These are phyloP conservation scores for Ichneumon xanthorius DNA, from an alignment of 2,888 invertebrate species.

Conservation along the genomic window DNA sequence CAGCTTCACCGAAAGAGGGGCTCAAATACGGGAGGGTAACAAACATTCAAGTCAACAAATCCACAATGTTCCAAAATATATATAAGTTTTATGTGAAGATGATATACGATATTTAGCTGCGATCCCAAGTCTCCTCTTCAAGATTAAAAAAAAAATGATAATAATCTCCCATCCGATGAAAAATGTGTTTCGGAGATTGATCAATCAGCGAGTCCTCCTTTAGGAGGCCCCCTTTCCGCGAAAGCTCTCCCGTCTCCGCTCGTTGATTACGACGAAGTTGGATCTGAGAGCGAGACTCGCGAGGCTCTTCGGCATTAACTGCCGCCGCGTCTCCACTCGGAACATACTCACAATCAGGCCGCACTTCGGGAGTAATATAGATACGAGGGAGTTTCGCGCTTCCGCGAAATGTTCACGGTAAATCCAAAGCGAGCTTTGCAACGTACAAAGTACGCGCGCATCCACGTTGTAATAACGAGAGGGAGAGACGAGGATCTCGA, in stretches of 20 bases:
- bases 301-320: slow-evolving; percentile 28
- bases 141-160: neutral
- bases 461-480: neutral
- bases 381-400: slow-evolving; percentile 2
- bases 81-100: no score
- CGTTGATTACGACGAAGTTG: slow-evolving; percentile 38
- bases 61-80: no score
- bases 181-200: neutral
- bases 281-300: neutral
- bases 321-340: slow-evolving; percentile 7
- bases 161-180: neutral
- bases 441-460: neutral
- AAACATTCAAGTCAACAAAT: no score
- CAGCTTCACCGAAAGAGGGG: no score
- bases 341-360: slow-evolving; percentile 38
- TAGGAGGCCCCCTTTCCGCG: neutral
- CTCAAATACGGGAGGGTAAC: no score
- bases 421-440: neutral
- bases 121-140: no score
- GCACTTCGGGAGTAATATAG: neutral
- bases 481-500: neutral
- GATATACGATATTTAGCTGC: no score
- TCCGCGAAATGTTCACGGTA: slow-evolving; percentile 15
- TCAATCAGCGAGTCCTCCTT: neutral
- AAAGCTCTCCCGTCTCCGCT: slow-evolving; percentile 6